Evolutionary conservation across 30 jellyfish, hydroid and myxozoan species (phyloP).

Genomic region (Aurelia sp.): DNA sequence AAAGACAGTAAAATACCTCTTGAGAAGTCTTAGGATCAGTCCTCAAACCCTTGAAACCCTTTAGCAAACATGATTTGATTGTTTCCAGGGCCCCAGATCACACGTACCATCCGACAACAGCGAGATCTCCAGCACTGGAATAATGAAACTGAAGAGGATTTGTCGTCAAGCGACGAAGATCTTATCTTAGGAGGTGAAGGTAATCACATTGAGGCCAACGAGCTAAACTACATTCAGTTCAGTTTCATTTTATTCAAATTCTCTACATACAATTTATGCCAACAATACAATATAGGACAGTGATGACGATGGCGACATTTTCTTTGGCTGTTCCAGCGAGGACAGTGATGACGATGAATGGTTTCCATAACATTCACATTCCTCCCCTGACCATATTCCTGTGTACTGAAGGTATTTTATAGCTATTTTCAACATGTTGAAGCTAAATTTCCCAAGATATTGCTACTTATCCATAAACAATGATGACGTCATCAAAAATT

Average conservation of each 20-base stretch:
- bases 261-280: no score
- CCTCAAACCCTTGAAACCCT: no score
- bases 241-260: no score
- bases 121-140: slow-evolving; percentile 5
- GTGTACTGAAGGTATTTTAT: no score
- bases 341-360: slow-evolving; percentile 25
- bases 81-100: slow-evolving; percentile 15
- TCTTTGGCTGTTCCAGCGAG: slow-evolving; percentile 3
- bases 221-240: slow-evolving; percentile 10
- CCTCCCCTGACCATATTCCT: not conserved
- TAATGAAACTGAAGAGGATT: no score
- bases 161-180: no score
- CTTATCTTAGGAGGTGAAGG: no score
- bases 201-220: not conserved
- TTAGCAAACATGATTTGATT: no score
- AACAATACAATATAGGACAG: no score
- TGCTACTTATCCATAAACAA: no score
- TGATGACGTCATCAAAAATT: slow-evolving; percentile 10
- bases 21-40: not conserved
- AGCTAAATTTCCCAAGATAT: not conserved
- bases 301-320: not conserved
- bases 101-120: slow-evolving; percentile 6
- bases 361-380: slow-evolving; percentile 16
- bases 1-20: not conserved
- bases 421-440: no score